phyloP scores from a whole-genome alignment of 1,140 invertebrate species.

The Oedothorax gibbosus region DNA sequence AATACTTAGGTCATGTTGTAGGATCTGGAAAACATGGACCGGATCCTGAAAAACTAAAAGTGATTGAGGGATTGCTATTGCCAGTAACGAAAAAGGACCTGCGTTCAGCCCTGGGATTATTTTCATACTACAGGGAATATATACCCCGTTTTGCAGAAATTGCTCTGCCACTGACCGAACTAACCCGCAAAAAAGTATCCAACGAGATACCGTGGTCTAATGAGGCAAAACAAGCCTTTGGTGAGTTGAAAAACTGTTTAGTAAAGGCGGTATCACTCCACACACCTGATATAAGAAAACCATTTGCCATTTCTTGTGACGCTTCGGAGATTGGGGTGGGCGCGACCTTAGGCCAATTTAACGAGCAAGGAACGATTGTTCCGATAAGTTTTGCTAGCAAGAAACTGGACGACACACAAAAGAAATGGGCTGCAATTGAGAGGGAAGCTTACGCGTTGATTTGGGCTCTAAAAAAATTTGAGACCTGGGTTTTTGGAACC shows the following conservation, averaged over 20 bases:
- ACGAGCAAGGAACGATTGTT: not conserved
- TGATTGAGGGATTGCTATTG: conserved; percentile 63
- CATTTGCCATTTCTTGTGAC: not conserved
- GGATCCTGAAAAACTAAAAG: conserved; percentile 66
- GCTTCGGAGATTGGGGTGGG: not conserved
- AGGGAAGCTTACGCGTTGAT: not conserved
- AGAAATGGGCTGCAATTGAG: not conserved
- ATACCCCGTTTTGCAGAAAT: not conserved
- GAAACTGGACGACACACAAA: not conserved
- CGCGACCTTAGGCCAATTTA: not conserved
- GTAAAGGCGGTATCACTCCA: not conserved
- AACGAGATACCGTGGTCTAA: conserved; percentile 4
- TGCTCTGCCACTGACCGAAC: not conserved
- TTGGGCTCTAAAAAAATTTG: not conserved
- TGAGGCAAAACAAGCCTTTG: not conserved
- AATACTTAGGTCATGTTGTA: conserved; percentile 67
- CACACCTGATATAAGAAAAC: not conserved
- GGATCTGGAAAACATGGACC: conserved; percentile 65
- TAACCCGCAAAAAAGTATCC: not conserved
- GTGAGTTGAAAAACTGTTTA: not conserved
- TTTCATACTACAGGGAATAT: not conserved
- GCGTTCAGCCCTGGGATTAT: not conserved
- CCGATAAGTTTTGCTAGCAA: not conserved
- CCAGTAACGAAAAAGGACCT: conserved; percentile 20
- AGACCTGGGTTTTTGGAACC: too few species aligned